Base-by-base conservation (phyloP, 2,888 invertebrate species). In the Electrophaes corylata region DNA sequence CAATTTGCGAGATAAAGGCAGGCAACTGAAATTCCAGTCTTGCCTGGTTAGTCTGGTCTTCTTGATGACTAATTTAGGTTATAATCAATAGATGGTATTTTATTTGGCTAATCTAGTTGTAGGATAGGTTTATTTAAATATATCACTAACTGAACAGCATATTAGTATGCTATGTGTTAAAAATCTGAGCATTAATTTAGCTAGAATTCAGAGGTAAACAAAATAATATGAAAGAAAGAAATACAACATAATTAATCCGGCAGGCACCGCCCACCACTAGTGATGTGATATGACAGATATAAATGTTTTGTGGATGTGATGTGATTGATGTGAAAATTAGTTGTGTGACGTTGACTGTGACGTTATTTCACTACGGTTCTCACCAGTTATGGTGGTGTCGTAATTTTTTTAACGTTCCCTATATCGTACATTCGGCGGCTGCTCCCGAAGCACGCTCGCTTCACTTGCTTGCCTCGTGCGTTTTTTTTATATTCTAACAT, bases 1-100 rank as follows among this genome's bases (percentile, higher is more conserved):
- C 44, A n/a, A 31, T 19, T 41, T 46, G 52, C 55, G 51, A 46
- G 59, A 40, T 47, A 44, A 57, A 55, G 58, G 62, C 57, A 70
- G 62, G 66, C 65, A 70, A 70, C 71, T 72, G 62, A 76, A 72
- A 76, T 73, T 78, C 71, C 69, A n/a, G 73, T 77, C 71, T 69
- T 73, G 74, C 66, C 70, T 77, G 79, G 78, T 77, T 80, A 79
- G 81, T 81, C 73, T 75, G 62, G 62, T 71, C 67, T 72, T 64
- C 73, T 72, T 72, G 78, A 82, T 80, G 77, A 81, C 67, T 76
- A 74, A 69, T 74, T 62, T 79, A 88, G 89, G 89, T 89, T 88
- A 89, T 83, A 83, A 83, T 84, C 83, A 82, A 79, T 73, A 76
- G 72, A 75, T 70, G 72, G 64, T 65, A 67, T 57, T 60, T 65